These are phyloP conservation scores for Lipophrys pholis DNA, from an alignment of 2,113 vertebrate species.

Conservation along the genomic window DNA sequence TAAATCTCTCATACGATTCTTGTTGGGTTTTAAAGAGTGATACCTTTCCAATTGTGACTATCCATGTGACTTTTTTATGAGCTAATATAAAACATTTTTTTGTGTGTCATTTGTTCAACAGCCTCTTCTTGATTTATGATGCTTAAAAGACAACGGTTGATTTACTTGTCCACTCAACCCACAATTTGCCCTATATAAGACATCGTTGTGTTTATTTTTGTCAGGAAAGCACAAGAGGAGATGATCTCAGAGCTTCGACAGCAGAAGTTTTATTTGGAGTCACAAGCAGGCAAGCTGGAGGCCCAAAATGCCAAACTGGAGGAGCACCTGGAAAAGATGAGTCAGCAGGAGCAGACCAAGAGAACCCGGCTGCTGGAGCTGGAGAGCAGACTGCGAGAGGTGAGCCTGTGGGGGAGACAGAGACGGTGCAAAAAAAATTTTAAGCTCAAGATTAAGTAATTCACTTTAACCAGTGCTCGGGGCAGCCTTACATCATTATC, in stretches of 20 bases:
- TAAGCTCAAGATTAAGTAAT: conserved; percentile 52
- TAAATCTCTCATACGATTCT: no score
- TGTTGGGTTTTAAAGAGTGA: no score
- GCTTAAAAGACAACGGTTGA: no score
- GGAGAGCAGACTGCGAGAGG: conserved; percentile 88
- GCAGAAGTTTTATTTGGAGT: conserved; percentile 99
- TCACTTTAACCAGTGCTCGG: conserved; percentile 46
- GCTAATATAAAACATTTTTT: no score
- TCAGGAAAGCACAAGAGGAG: conserved; percentile 99
- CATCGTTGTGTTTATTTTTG: conserved; percentile 36
- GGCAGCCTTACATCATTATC: conserved; percentile 40
- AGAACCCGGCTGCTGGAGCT: conserved; percentile 92
- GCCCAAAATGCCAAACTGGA: conserved; percentile 97
- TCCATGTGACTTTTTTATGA: no score
- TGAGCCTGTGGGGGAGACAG: conserved; percentile 51
- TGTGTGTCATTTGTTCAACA: no score
- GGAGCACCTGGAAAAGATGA: conserved; percentile 96
- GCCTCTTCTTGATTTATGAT: no score
- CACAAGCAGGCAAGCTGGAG: conserved; percentile 96
- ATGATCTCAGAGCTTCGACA: conserved; percentile 99
- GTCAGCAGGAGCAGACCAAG: conserved; percentile 95
- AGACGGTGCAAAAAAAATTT: conserved; percentile 18
- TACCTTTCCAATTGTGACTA: no score
- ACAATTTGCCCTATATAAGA: not conserved
- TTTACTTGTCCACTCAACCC: no score